Percentiles rank a stretch among this genome's conserved stretches.
Conservation (phyloP, 2,888 invertebrate genomes). For the Phengaris arion region DNA sequence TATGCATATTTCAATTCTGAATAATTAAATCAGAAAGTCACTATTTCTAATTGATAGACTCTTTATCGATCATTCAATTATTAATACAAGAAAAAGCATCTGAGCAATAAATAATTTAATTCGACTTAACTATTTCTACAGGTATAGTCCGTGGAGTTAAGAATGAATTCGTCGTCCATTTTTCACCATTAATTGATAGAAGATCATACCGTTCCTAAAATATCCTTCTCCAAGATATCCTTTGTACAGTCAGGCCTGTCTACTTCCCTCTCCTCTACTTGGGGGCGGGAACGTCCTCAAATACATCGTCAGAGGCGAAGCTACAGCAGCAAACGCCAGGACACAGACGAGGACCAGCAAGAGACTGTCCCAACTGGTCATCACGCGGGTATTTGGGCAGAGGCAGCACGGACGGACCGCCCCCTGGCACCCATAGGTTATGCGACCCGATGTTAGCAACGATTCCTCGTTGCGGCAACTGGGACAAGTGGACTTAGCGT, state of each 20-base stretch:
- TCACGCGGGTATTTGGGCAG: neutral
- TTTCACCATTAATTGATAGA: too few relatives aligned
- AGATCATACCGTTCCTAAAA: too few relatives aligned
- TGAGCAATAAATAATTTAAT: neutral
- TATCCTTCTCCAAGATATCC: too few relatives aligned
- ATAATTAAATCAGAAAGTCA: too few relatives aligned
- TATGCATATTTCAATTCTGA: too few relatives aligned
- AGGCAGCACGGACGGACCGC: neutral
- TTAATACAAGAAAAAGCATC: neutral
- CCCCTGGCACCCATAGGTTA: neutral
- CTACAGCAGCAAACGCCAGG: conserved; percentile 46
- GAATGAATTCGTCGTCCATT: neutral
- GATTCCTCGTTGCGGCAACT: neutral
- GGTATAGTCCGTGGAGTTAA: neutral
- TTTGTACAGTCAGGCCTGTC: neutral
- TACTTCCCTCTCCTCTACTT: conserved; percentile 45
- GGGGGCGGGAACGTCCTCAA: conserved; percentile 33
- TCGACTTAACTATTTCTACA: neutral
- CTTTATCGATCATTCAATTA: neutral
- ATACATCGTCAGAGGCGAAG: conserved; percentile 45
- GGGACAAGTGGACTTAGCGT: neutral
- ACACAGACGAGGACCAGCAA: conserved; percentile 46
- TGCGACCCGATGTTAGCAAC: neutral
- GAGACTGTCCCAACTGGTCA: conserved; percentile 45
- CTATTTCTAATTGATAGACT: too few relatives aligned